Evolutionary conservation across 2,888 invertebrate species (phyloP), one percentile per base, ranked within the genome.

Genomic region (Mamestra brassicae): DNA sequence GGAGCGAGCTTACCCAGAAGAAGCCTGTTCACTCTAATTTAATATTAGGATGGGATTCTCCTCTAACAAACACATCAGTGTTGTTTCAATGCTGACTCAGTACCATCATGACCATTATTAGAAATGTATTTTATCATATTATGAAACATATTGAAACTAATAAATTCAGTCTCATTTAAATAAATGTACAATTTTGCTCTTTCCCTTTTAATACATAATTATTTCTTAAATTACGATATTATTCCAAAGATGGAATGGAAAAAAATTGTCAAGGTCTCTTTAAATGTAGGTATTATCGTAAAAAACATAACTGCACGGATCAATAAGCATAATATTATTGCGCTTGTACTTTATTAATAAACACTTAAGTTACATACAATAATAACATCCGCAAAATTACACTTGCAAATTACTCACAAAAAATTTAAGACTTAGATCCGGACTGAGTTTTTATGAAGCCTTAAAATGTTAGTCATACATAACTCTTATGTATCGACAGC

Each of bases 301-400:
- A 38, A 38, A n/a, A 17, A 36, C 1, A 26, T 11, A 36, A 57
- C 4, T 5, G 4, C 54, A 47, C 34, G 54, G 4, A 62, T 50
- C 63, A 55, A 15, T 55, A 55, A 42, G 8, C 47, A 57, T 4
- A 74, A 75, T 45, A 45, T 45, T 52, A 36, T 58, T 67, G n/a
- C 45, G 68, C 62, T 52, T 45, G 15, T 17, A 42, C 64, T 36
- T 26, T 38, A 54, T 36, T 8, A 71, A 63, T 63, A 76, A 70
- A 50, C 47, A 71, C 58, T 55, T 34, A 54, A 58, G 10, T 38
- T n/a, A 13, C 15, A 34, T 42, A 13, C 26, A 38, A 17, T 45
- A 75, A 54, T 60, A 66, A 67, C 55, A 82, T 77, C 71, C 67
- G 50, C 45, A 67, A 81, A 63, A 62, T 63, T 60, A 55, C 61